phyloP scores from a whole-genome alignment of 37 sponge, comb jelly and placozoan species.

The Spongilla lacustris region DNA sequence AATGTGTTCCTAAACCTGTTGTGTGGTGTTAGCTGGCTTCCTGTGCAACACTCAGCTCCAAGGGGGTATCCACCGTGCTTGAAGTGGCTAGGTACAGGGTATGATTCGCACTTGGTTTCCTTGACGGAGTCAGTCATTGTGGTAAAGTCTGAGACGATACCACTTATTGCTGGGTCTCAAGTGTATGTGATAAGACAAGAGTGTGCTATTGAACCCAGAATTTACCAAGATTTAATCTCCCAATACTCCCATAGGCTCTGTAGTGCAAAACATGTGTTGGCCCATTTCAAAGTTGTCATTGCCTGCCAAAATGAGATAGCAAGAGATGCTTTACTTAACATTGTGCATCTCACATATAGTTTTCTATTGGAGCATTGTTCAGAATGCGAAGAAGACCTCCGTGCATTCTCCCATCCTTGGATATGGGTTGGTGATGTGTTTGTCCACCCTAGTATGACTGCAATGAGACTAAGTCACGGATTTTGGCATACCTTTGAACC shows the following conservation, averaged over 20 bases:
- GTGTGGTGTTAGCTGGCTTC: conserved; percentile 29
- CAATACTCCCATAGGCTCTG: not conserved
- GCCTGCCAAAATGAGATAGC: not conserved
- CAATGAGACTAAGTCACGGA: not conserved
- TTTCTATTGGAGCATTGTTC: not conserved
- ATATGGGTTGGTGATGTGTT: conserved; percentile 32
- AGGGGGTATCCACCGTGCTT: conserved; percentile 32
- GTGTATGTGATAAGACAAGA: conserved; percentile 9
- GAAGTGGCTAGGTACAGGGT: conserved; percentile 42
- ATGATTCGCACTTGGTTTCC: conserved; percentile 32
- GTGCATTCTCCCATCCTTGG: not conserved
- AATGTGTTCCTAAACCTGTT: not conserved
- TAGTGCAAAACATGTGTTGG: not conserved
- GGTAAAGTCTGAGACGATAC: not conserved
- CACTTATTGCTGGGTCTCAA: conserved; percentile 48
- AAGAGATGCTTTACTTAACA: not conserved
- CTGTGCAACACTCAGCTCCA: conserved; percentile 29
- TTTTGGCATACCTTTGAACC: conserved; percentile 48
- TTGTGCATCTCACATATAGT: conserved; percentile 4
- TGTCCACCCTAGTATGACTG: conserved; percentile 14
- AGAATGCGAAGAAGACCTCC: not conserved
- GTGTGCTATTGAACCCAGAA: not conserved
- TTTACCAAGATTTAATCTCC: not conserved
- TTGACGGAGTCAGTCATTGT: conserved; percentile 5
- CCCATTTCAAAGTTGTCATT: conserved; percentile 17